Conservation (phyloP, 2,113 vertebrate genomes). For the Dolichotis patagonum region DNA sequence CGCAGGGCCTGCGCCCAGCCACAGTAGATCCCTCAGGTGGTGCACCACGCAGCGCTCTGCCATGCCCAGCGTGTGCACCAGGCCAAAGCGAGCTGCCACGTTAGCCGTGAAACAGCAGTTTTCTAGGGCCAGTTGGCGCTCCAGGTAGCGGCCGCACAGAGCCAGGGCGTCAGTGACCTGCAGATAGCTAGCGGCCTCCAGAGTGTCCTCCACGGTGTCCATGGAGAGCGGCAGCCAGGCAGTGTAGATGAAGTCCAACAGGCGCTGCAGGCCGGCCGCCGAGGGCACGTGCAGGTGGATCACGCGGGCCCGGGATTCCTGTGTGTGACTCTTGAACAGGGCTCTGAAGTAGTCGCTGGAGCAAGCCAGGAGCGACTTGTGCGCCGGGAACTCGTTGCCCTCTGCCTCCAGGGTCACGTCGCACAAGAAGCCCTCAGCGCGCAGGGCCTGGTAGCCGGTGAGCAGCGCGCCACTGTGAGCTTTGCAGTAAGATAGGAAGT, state of each 20-base stretch:
- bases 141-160: conserved; percentile 92
- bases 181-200: conserved; percentile 95
- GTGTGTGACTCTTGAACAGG: conserved; percentile 94
- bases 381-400: conserved; percentile 93
- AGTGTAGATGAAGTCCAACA: conserved; percentile 97
- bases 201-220: conserved; percentile 89
- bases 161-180: conserved; percentile 93
- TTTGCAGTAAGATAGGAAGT: conserved; percentile 95
- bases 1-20: conserved; percentile 76
- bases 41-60: conserved; percentile 89
- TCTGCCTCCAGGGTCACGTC: conserved; percentile 94
- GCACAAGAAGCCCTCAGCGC: conserved; percentile 91
- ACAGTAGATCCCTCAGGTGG: conserved; percentile 89
- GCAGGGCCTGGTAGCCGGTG: conserved; percentile 92
- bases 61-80: conserved; percentile 85
- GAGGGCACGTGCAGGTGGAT: conserved; percentile 91
- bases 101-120: conserved; percentile 95
- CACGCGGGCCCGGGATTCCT: conserved; percentile 88
- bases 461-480: conserved; percentile 90
- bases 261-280: conserved; percentile 88
- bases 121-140: conserved; percentile 88
- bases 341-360: conserved; percentile 97
- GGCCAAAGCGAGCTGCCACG: conserved; percentile 90
- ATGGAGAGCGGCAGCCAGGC: conserved; percentile 94
- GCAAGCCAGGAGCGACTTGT: conserved; percentile 94